These are phyloP conservation scores for Clarias macrocephalus DNA, from an alignment of 2,113 vertebrate species.

Conservation along the genomic window DNA sequence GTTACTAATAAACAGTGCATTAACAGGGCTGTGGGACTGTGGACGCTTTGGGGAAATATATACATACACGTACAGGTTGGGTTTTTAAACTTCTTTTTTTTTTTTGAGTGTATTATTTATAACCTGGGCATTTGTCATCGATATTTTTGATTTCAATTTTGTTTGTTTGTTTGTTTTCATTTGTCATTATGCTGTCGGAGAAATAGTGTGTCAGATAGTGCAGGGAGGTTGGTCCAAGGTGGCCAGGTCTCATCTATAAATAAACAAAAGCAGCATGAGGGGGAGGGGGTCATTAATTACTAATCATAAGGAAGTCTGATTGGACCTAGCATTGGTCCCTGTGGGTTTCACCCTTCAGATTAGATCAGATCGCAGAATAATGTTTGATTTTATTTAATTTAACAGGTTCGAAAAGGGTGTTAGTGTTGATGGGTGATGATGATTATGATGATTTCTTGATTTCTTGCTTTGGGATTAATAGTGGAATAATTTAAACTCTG, in stretches of 20 bases:
- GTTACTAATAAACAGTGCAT: conserved; percentile 49
- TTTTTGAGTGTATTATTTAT: conserved; percentile 66
- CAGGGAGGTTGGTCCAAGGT: not conserved
- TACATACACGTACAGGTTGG: not conserved
- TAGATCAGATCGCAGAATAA: not conserved
- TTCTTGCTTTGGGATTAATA: conserved; percentile 4
- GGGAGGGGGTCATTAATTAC: not conserved
- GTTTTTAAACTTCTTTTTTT: conserved; percentile 9
- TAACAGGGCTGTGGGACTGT: conserved; percentile 48
- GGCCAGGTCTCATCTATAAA: not conserved
- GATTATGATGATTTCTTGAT: not conserved
- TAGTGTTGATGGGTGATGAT: conserved; percentile 15
- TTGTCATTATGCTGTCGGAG: not conserved
- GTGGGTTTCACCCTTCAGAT: conserved; percentile 5
- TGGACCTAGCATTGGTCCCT: not conserved
- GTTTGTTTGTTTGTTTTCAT: not conserved
- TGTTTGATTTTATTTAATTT: conserved; percentile 40
- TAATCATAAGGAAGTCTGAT: not conserved
- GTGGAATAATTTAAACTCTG: not conserved
- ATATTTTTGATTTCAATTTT: conserved; percentile 51
- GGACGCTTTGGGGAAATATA: conserved; percentile 29
- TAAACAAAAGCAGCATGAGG: not conserved
- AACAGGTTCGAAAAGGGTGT: not conserved
- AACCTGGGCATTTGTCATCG: conserved; percentile 64
- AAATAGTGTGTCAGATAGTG: not conserved